phyloP scores from a whole-genome alignment of 2,113 vertebrate genomes.

The Eubucco bourcierii region DNA sequence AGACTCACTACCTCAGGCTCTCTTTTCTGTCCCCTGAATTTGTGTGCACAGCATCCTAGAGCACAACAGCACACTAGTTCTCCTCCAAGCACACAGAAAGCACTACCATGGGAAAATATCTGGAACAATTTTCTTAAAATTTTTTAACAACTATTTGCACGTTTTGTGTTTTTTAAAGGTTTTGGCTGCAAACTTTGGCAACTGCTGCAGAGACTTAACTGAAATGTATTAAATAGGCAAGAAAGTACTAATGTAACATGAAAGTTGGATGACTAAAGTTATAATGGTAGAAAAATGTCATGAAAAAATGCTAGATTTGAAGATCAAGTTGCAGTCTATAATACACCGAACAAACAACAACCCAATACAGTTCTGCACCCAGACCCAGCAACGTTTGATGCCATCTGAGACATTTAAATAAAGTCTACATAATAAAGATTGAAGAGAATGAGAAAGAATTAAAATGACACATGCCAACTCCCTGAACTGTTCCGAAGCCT shows the following conservation, averaged over 20 bases:
- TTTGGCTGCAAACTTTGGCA: conserved; percentile 12
- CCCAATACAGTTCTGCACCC: not conserved
- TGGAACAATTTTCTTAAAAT: not conserved
- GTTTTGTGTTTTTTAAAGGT: not conserved
- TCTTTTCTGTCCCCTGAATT: not conserved
- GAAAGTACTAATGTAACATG: not conserved
- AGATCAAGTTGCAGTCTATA: not conserved
- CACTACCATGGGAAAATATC: not conserved
- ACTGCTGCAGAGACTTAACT: not conserved
- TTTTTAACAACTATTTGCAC: not conserved
- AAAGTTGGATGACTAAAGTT: not conserved
- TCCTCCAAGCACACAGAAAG: not conserved
- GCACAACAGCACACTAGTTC: not conserved
- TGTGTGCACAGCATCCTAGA: not conserved
- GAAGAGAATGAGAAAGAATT: not conserved
- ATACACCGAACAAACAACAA: conserved; percentile 1
- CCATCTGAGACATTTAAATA: not conserved
- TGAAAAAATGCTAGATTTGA: not conserved
- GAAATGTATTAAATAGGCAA: conserved; percentile 19
- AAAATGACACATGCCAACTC: not conserved
- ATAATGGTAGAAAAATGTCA: conserved; percentile 19
- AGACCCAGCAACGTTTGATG: not conserved
- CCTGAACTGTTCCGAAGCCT: not conserved
- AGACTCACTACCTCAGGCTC: not conserved
- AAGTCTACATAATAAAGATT: not conserved